Base-by-base conservation (phyloP, 2,797 vertebrate species). In the Enteromius afrohamiltoni region DNA sequence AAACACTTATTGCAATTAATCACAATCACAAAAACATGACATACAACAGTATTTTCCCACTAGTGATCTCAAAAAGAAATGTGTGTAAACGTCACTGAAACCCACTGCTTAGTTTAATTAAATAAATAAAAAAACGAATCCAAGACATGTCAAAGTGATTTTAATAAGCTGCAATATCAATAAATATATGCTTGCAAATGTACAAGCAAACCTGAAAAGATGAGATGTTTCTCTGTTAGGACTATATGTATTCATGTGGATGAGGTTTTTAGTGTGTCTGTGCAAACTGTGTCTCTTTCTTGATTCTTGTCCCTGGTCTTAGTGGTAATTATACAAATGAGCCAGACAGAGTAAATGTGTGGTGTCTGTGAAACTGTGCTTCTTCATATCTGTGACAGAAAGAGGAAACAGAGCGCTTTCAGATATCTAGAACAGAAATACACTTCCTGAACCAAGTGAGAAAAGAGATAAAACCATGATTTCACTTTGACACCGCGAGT, bases 51-150 rank as follows among this genome's bases (percentile, higher is more conserved):
- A 17, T 64, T 64, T 31, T 17, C 29, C 55, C 16, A 17, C 6
- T 64, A 71, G 64, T 83, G 80, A 83, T 26, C 29, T 58, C 23
- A 5, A 5, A 26, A 26, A 26, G 4, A 23, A 1, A 11, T 23
- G 0, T 1, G 8, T 55, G 53, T 13, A 26, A 70, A 78, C 45
- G 70, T 53, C 40, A 83, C 64, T 70, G 83, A 79, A 86, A 86
- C 19, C 55, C 31, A n/a, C 76, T 31, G 29, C 40, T 80, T 23
- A 80, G 37, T 37, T 37, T 37, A 37, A 37, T 37, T 17, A 74
- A 60, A 81, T 51, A 14, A 49, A 14, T 29, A 1, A 1, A 37
- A 37, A 26, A 37, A 42, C 9, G 49, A 21, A 53, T n/a, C 53
- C 53, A 55, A n/a, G 53, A 55, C 8, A 55, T 55, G 13, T 21